phyloP scores from a whole-genome alignment of 1,140 invertebrate species.

The Pseudomyrmex pallidus region DNA sequence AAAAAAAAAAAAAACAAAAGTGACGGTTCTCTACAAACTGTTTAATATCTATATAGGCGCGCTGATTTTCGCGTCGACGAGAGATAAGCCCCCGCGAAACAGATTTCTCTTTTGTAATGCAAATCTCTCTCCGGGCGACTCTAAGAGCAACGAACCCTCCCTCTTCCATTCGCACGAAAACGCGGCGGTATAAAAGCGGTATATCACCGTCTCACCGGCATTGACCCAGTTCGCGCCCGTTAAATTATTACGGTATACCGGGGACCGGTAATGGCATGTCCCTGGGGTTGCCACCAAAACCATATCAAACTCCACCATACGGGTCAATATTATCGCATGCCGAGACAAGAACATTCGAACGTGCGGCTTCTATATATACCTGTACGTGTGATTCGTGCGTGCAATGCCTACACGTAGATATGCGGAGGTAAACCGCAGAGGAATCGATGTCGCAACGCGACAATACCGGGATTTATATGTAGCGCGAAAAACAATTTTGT shows the following conservation, averaged over 20 bases:
- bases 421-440: neutral
- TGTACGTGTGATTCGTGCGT: neutral
- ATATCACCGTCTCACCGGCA: constrained; percentile 66
- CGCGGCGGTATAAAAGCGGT: constrained; percentile 61
- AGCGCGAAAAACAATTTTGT: neutral
- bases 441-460: neutral
- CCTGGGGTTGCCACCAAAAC: constrained; percentile 63
- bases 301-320: constrained; percentile 59
- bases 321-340: constrained; percentile 63
- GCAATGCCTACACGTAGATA: too few relatives aligned
- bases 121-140: constrained; percentile 52
- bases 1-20: constrained; percentile 24
- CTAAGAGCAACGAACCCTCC: neutral
- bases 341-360: constrained; percentile 33
- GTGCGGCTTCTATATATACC: neutral
- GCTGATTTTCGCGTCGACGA: constrained; percentile 7
- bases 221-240: constrained; percentile 70
- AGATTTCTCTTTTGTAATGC: constrained; percentile 64
- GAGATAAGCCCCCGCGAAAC: constrained; percentile 42
- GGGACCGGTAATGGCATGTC: constrained; percentile 64
- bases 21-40: neutral
- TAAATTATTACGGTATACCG: constrained; percentile 71
- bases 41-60: constrained; percentile 10
- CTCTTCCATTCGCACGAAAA: constrained; percentile 19
- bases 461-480: neutral